Evolutionary conservation across 2,888 invertebrate genomes (phyloP), one percentile per base, ranked within the genome.

Genomic region (Bellardia pandia): DNA sequence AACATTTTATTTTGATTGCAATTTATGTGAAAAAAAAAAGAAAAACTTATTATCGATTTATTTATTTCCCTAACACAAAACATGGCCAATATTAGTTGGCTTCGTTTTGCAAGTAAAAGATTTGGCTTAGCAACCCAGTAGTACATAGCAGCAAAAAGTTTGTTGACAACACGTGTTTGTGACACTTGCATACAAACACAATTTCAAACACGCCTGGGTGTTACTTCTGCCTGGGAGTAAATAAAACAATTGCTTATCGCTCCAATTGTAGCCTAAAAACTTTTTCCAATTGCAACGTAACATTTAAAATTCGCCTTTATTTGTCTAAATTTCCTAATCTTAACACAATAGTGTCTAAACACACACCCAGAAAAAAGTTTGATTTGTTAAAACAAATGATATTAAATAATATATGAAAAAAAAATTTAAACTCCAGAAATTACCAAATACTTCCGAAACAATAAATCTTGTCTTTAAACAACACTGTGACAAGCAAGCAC

Each of bases 361-460:
- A 71, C 79, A 79, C 78, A 60, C 79, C 71, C 71, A 79, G 23
- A 71, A 79, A 71, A 69, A 37, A 68, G 42, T 33, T 45, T 30
- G 33, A 45, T 69, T 13, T n/a, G 30, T 2, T 51, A 79, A 33
- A 77, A 45, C 8, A 78, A 78, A 78, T n/a, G 13, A 37, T 14
- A 74, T 33, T 53, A 40, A 53, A 40, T 6, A 6, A 37, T 37
- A 23, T 23, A 23, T 23, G 23, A 23, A 40, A 72, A 6, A 51
- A 75, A 81, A 51, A 64, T n/a, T 14, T 53, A 42, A 79, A 56
- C 58, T 64, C 14, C 64, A 37, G 66, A 85, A 62, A 82, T 78
- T 83, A 64, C 78, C 78, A 86, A 86, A 82, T 64, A 83, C 84
- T 85, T 87, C 86, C 84, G 84, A 87, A 87, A 85, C 62, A 81